These are phyloP conservation scores for Leguminivora glycinivorella DNA, from an alignment of 1,140 invertebrate genomes.

Conservation along the genomic window DNA sequence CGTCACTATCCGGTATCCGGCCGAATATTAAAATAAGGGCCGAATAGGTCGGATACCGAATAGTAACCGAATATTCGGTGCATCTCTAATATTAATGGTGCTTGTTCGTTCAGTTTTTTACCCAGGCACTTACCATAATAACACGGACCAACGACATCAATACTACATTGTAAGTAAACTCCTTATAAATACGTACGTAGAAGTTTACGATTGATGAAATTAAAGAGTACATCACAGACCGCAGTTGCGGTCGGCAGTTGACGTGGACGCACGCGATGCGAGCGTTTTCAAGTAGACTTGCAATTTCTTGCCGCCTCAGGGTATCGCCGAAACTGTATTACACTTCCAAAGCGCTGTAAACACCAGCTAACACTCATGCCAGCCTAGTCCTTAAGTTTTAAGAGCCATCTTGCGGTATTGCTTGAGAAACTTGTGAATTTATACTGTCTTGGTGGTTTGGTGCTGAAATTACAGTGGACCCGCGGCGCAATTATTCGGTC, in stretches of 20 bases:
- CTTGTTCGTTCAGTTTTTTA: neutral
- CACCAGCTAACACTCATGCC: neutral
- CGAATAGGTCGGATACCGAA: too few species aligned
- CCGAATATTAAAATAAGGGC: too few species aligned
- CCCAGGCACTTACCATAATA: constrained; percentile 15
- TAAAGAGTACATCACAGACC: constrained; percentile 64
- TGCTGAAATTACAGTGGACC: constrained; percentile 53
- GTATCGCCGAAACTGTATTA: constrained; percentile 48
- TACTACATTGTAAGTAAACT: constrained; percentile 6
- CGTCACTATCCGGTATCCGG: too few species aligned
- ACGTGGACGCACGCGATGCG: constrained; percentile 58
- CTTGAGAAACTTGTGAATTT: neutral
- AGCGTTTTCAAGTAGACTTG: constrained; percentile 52
- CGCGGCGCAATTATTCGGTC: constrained; percentile 62
- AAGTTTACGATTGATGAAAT: constrained; percentile 75
- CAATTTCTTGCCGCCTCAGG: constrained; percentile 65
- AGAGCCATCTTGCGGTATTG: too few species aligned
- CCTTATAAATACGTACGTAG: constrained; percentile 42
- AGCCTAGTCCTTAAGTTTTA: neutral
- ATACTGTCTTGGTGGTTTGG: too few species aligned
- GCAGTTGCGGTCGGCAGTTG: constrained; percentile 49
- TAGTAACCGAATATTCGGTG: too few species aligned
- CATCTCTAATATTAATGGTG: too few species aligned
- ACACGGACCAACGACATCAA: constrained; percentile 10
- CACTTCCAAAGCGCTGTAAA: neutral